These are phyloP conservation scores for Charadrius vociferus DNA, from an alignment of 2,113 vertebrate genomes.

Conservation along the genomic window DNA sequence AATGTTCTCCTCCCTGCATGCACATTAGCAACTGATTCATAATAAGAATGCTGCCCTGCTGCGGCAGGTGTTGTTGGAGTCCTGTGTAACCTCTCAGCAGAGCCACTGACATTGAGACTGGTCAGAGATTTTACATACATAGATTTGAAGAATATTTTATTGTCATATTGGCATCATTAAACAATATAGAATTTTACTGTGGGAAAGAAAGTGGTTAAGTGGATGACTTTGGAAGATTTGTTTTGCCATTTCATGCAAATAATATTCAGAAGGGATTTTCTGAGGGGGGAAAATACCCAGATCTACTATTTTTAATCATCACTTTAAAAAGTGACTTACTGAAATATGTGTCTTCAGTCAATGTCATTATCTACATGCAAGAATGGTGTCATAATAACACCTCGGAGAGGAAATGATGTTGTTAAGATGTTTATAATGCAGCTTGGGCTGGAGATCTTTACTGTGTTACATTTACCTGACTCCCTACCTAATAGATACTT, in stretches of 20 bases:
- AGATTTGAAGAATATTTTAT: neutral
- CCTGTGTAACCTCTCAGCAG: neutral
- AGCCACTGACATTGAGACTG: neutral
- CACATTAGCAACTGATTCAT: neutral
- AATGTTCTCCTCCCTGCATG: neutral
- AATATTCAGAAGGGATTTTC: neutral
- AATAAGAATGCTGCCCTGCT: neutral
- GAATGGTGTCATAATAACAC: neutral
- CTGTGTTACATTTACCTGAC: neutral
- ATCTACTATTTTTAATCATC: neutral
- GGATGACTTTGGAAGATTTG: neutral
- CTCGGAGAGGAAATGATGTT: neutral
- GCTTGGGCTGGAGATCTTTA: neutral
- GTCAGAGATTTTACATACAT: neutral
- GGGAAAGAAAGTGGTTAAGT: neutral
- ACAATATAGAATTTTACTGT: neutral
- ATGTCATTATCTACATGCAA: neutral
- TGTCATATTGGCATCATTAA: neutral
- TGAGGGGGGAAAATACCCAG: neutral
- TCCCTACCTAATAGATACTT: neutral
- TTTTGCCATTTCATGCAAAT: neutral
- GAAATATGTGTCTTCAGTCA: neutral
- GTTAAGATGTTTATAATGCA: neutral
- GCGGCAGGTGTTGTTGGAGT: neutral
- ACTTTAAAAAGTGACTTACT: neutral